Percentiles rank a stretch among this genome's conserved stretches.
Evolutionary conservation across 2,888 invertebrate genomes (phyloP).

Genomic region (Agrotis exclamationis): DNA sequence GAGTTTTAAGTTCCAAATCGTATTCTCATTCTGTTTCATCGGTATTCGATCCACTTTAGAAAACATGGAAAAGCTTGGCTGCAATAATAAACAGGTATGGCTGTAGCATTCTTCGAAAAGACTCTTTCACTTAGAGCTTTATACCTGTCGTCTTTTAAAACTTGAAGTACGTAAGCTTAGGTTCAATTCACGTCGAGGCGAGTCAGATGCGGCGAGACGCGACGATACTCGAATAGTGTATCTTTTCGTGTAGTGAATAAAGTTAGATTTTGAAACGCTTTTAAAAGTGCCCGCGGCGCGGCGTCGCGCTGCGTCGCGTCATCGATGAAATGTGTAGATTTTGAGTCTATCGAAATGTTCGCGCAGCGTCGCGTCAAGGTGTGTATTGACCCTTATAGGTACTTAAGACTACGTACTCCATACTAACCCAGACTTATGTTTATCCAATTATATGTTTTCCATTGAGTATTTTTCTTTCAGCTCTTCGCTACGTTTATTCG

Average conservation of each 20-base stretch:
- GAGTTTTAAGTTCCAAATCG: not conserved
- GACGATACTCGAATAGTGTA: too few species aligned
- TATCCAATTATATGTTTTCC: slow-evolving; percentile 49
- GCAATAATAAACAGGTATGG: not conserved
- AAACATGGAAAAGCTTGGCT: not conserved
- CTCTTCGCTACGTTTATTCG: slow-evolving; percentile 32
- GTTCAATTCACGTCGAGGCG: too few species aligned
- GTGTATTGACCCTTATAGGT: not conserved
- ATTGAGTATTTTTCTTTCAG: slow-evolving; percentile 52
- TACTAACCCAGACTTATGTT: slow-evolving; percentile 24
- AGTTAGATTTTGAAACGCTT: too few species aligned
- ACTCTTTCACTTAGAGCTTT: slow-evolving; percentile 19
- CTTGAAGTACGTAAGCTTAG: slow-evolving; percentile 13
- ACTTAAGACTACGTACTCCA: slow-evolving; percentile 8
- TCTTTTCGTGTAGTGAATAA: too few species aligned
- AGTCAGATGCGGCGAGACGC: too few species aligned
- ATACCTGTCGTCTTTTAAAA: slow-evolving; percentile 12
- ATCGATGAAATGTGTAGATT: too few species aligned
- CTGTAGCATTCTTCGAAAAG: not conserved
- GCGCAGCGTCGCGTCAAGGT: too few species aligned
- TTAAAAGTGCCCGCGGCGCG: too few species aligned
- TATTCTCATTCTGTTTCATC: too few species aligned
- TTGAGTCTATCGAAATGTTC: too few species aligned
- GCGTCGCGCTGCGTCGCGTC: too few species aligned
- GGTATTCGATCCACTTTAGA: too few species aligned